Evolutionary conservation across 2,888 invertebrate genomes (phyloP), one percentile per base, ranked within the genome.

Genomic region (Thereva unica): DNA sequence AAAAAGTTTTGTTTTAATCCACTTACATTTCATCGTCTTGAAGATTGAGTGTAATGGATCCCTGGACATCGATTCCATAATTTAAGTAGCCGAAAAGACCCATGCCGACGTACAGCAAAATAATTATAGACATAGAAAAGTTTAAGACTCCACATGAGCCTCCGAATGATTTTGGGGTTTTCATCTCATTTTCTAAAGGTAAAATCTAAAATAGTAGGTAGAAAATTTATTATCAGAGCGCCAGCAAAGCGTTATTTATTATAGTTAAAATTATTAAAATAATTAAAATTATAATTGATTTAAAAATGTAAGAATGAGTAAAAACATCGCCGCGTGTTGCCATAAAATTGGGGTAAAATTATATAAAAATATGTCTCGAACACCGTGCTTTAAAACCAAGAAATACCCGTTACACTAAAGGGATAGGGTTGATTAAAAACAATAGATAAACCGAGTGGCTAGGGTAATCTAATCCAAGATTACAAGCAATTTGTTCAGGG

Each of bases 101-200:
- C 84, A 95, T 89, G 23, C 89, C 88, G 4, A 92, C 87, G 78
- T 97, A 97, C n/a, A 97, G 79, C 5, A 87, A 76, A 2, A 93
- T 87, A 68, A 96, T 95, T 63, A 87, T 82, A 3, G 88, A 78
- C 94, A 97, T 96, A 0, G 90, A 84, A 72, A 86, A 85, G 77
- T 95, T 96, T 9, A 97, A 82, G 0, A 96, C 93, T 3, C 97
- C 97, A 68, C 85, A 89, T 53, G 85, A 83, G 7, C 90, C 90
- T 1, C 89, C 89, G 79, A 97, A 96, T 52, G 86, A 84, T 73
- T 86, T 86, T 0, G 95, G 95, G 0, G 88, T 87, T 78, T 91
- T 91, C 96, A 97, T 97, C 78, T 94, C 93, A 78, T 96, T 97
- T 80, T 97, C 95, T 72, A 97, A 78, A 0, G 97, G 95, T 76